Conservation (phyloP, 2,888 invertebrate species). For the Torymus tubicola region DNA sequence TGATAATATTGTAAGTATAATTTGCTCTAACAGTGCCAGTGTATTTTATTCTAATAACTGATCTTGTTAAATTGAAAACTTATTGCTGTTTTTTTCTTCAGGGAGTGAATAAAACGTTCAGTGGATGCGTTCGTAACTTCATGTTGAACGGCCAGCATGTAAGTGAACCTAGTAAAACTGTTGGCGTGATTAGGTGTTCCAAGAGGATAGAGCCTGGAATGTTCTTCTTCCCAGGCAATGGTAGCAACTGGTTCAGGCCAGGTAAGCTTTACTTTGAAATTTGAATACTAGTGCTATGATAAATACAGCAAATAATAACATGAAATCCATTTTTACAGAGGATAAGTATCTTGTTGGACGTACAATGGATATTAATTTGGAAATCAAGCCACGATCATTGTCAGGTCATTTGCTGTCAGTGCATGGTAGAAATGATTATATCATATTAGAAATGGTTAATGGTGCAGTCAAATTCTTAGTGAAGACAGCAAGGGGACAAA, state of each 20-base stretch:
- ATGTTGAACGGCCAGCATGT: constrained; percentile 83
- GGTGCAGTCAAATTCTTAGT: constrained; percentile 90
- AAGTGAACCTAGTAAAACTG: constrained; percentile 79
- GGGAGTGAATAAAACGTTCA: constrained; percentile 84
- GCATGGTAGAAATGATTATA: constrained; percentile 87
- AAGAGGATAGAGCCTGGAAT: constrained; percentile 88
- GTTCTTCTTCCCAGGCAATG: constrained; percentile 88
- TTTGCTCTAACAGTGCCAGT: neutral
- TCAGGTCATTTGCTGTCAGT: constrained; percentile 92
- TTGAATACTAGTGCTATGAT: no score
- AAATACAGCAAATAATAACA: neutral
- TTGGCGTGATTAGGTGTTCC: constrained; percentile 87
- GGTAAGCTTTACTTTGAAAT: constrained; percentile 71
- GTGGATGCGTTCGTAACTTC: constrained; percentile 90
- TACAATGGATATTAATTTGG: constrained; percentile 87
- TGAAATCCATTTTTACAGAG: constrained; percentile 73
- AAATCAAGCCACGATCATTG: constrained; percentile 90
- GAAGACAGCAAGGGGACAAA: constrained; percentile 89
- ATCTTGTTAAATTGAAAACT: constrained; percentile 27
- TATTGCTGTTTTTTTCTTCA: constrained; percentile 67
- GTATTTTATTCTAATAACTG: neutral
- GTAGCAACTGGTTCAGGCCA: constrained; percentile 84
- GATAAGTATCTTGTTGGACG: constrained; percentile 89
- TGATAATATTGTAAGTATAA: constrained; percentile 65
- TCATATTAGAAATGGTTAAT: constrained; percentile 91